Base-by-base conservation (phyloP, 2,888 invertebrate genomes). In the Mesodorylaimus sp. region DNA sequence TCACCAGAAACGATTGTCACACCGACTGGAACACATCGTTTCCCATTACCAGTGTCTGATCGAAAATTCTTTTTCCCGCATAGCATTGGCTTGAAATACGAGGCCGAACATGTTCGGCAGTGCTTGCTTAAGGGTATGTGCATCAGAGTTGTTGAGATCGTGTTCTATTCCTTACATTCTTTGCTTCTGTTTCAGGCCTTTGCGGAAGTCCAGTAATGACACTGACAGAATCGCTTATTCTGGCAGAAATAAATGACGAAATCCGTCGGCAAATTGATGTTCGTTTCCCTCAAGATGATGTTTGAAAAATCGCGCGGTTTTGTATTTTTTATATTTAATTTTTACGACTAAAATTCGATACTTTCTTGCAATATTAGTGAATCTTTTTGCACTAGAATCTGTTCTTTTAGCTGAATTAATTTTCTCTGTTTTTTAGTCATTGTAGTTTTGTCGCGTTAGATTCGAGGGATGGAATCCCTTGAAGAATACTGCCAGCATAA, bases 81-180 rank as follows among this genome's bases (percentile, higher is more conserved):
- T 45, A 56, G 58, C 49, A 54, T 52, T 21, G 62, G 61, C 3
- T 39, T 63, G n/a, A 43, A 52, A 5, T 61, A 56, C 47, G 60
- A 62, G 50, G 60, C 60, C 23, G 54, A 56, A 24, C 54, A 53
- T 21, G 57, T 56, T 10, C 51, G 58, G 19, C 48, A 58, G 23
- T 56, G 58, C 48, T 62, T 21, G 39, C 50, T 43, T 52, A 55
- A 52, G 61, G 61, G 62, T 25, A 29, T 27, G 39, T 52, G 13
- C 36, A 39, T 16, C 16, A 10, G 7, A 7, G 16, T 32, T 16
- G 32, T 10, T 10, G 16, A 32, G 7, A 32, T 10, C 7, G 10
- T 10, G 32, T 32, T n/a, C n/a, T n/a, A n/a, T n/a, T n/a, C n/a
- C n/a, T n/a, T n/a, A n/a, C n/a, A n/a, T n/a, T n/a, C n/a, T n/a